Percentiles rank a stretch among this genome's conserved stretches.
Conservation (phyloP, 2,888 invertebrate genomes). For the Amiota mariae region DNA sequence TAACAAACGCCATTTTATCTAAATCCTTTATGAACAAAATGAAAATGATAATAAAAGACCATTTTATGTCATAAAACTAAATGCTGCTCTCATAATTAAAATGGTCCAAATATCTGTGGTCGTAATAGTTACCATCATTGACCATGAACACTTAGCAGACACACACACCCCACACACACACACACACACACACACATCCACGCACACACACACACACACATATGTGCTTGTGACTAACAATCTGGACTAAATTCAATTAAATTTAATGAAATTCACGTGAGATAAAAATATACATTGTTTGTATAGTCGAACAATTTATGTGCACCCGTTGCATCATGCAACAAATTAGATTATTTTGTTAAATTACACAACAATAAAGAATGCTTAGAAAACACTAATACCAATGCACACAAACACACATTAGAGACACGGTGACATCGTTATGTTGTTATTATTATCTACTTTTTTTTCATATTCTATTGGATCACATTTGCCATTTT, state of each 20-base stretch:
- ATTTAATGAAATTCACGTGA: constrained; percentile 17
- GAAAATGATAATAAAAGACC: not conserved
- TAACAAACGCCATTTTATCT: too few species aligned
- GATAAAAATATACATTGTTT: not conserved
- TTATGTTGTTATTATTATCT: too few species aligned
- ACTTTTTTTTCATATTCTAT: too few species aligned
- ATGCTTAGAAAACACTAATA: too few species aligned
- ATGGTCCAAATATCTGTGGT: not conserved
- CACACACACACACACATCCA: not conserved
- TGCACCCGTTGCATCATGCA: not conserved
- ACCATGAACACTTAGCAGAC: too few species aligned
- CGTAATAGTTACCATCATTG: too few species aligned
- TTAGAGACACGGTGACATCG: too few species aligned
- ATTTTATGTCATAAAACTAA: not conserved
- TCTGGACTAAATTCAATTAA: constrained; percentile 5
- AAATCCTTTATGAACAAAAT: too few species aligned
- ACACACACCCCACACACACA: not conserved
- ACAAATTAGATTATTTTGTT: too few species aligned
- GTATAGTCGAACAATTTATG: constrained; percentile 3
- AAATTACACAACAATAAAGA: too few species aligned
- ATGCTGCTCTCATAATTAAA: not conserved
- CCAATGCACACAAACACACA: not conserved
- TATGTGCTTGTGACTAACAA: not conserved
- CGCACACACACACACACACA: not conserved
- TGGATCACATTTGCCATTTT: too few species aligned